These are phyloP conservation scores for Parnassius orleans DNA, from an alignment of 2,888 invertebrate species.

Conservation along the genomic window DNA sequence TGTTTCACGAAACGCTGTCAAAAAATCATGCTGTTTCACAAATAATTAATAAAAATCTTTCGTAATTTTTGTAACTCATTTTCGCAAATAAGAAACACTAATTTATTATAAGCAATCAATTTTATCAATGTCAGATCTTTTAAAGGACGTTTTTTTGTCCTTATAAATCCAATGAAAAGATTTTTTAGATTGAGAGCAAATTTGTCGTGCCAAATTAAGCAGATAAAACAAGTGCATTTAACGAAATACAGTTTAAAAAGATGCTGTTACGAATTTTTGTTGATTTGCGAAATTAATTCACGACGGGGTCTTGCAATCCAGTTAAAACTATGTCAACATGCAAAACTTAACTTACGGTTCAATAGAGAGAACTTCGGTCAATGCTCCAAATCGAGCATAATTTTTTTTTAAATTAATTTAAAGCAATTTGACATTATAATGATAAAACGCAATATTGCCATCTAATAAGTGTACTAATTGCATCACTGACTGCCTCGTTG, in stretches of 20 bases:
- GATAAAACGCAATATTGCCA: neutral
- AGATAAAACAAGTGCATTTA: constrained; percentile 16
- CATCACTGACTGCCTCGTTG: too few relatives aligned
- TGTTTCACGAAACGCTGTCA: too few relatives aligned
- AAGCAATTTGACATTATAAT: neutral
- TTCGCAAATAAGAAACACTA: too few relatives aligned
- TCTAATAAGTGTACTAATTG: constrained; percentile 8
- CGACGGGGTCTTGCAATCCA: constrained; percentile 19
- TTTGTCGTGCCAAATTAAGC: neutral
- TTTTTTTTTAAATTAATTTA: constrained; percentile 9
- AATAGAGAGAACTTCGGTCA: constrained; percentile 18
- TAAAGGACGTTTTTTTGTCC: too few relatives aligned
- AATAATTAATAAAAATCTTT: too few relatives aligned
- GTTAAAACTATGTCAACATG: constrained; percentile 22
- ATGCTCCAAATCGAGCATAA: constrained; percentile 6
- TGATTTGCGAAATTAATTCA: constrained; percentile 22
- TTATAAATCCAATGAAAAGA: too few relatives aligned
- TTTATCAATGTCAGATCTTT: too few relatives aligned
- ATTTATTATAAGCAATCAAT: too few relatives aligned
- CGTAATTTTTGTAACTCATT: too few relatives aligned
- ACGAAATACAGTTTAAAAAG: constrained; percentile 23
- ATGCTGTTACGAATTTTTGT: constrained; percentile 21
- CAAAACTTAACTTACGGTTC: constrained; percentile 25
- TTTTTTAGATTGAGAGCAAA: too few relatives aligned
- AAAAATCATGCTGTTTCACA: too few relatives aligned